phyloP scores from a whole-genome alignment of 2,113 vertebrate genomes.

The Stigmatopora nigra region DNA sequence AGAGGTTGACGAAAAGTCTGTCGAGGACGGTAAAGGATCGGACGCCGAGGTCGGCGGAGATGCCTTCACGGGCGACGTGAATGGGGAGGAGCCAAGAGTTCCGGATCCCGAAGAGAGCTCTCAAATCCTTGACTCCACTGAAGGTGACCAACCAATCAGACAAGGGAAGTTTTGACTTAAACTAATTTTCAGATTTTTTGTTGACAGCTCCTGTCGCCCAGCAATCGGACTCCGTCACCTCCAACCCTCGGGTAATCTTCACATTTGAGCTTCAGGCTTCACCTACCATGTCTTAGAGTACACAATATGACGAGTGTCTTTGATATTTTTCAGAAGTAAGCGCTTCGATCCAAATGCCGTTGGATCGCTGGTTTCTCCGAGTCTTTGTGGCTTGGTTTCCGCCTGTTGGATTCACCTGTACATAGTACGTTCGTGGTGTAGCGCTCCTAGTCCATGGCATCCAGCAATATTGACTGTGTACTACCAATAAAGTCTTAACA shows the following conservation, averaged over 20 bases:
- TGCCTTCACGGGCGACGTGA: background rate
- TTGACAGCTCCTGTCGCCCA: background rate
- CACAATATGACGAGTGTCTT: background rate
- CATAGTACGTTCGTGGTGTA: background rate
- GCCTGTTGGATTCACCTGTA: background rate
- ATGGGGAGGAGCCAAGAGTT: background rate
- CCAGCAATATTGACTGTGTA: background rate
- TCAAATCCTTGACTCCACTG: slow-evolving; percentile 3
- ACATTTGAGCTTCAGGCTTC: background rate
- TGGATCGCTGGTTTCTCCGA: background rate
- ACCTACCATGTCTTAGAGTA: background rate
- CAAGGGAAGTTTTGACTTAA: background rate
- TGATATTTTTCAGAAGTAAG: background rate
- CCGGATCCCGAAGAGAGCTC: background rate
- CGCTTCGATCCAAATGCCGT: background rate
- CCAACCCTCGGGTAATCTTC: background rate
- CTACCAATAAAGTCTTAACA: background rate
- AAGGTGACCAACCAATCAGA: background rate
- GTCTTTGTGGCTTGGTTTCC: background rate
- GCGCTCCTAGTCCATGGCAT: background rate
- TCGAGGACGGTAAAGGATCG: background rate
- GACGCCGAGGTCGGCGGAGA: background rate
- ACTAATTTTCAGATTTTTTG: background rate
- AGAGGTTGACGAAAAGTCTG: background rate
- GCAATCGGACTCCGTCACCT: background rate